phyloP scores from a whole-genome alignment of 2,888 invertebrate genomes.

The Stenolophus ochropezus region DNA sequence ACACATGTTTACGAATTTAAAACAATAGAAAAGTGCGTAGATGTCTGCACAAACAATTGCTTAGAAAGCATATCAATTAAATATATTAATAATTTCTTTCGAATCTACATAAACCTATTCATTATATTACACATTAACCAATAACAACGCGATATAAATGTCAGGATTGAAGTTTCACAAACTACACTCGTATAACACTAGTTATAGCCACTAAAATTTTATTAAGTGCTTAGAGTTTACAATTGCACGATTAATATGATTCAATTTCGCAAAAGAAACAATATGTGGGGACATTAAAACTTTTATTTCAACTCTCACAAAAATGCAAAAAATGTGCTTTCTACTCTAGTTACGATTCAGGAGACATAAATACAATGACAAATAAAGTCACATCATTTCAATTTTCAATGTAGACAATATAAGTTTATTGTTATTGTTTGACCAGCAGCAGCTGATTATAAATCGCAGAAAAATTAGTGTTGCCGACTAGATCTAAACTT shows the following conservation, averaged over 20 bases:
- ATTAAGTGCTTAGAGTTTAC: neutral
- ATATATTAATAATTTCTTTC: slow-evolving; percentile 1
- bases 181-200: neutral
- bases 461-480: too few species aligned
- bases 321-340: neutral
- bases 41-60: neutral
- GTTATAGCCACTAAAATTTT: slow-evolving; percentile 25
- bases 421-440: too few species aligned
- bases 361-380: neutral
- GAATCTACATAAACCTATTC: slow-evolving; percentile 10
- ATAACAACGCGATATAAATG: neutral
- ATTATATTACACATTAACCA: neutral
- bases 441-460: too few species aligned
- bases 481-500: too few species aligned
- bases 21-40: neutral
- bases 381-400: neutral
- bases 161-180: slow-evolving; percentile 15
- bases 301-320: neutral
- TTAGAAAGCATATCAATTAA: slow-evolving; percentile 42
- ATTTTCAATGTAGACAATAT: too few species aligned
- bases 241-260: slow-evolving; percentile 8
- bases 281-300: neutral
- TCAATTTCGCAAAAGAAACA: neutral
- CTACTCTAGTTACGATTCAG: neutral
- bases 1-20: neutral